Base-by-base conservation (phyloP, 2,797 vertebrate species). In the Miichthys miiuy region DNA sequence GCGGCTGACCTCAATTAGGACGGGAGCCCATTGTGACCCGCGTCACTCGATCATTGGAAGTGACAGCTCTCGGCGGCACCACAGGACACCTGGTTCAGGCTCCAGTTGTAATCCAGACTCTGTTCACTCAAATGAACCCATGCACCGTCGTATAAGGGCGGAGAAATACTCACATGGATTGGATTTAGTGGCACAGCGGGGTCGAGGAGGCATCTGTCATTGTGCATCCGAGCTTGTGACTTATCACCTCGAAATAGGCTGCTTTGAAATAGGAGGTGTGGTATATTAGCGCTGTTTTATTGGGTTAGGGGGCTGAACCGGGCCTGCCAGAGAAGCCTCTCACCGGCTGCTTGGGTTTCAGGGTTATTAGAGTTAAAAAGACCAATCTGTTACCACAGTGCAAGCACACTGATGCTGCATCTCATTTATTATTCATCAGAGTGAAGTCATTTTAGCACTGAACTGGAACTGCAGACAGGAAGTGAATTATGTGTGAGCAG, bases 221-320 rank as follows among this genome's bases (percentile, higher is more conserved):
- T 0, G 27, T 50, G 44, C 16, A 65, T 67, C 73, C 1, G 9
- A 79, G 62, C 75, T 25, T 5, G 7, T 61, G 75, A 65, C 71
- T 86, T 66, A 75, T 52, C 75, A 4, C 60, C 76, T 82, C 1
- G 3, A 81, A 88, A 78, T 70, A 71, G 57, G n/a, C 27, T 11
- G 47, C 72, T 84, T 75, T 84, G 76, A 87, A 82, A 87, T 23
- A 18, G 3, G 61, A 83, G 80, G 51, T 72, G 67, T 12, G 3
- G 30, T 0, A 0, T 34, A 64, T 82, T 61, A 84, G 56, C 60
- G 21, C 5, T 1, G 17, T 76, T 84, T 83, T 69, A 64, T 63
- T 66, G 62, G 42, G 61, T 81, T 77, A 63, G 34, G 44, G 34
- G 23, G 20, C 27, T 57, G 44, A 76, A 63, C n/a, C 38, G 9